A percentile compares a stretch with the other conserved stretches of the same genome.
These are phyloP conservation scores for Oreonectes daqikongensis DNA, from an alignment of 2,797 vertebrate genomes.

Conservation along the genomic window DNA sequence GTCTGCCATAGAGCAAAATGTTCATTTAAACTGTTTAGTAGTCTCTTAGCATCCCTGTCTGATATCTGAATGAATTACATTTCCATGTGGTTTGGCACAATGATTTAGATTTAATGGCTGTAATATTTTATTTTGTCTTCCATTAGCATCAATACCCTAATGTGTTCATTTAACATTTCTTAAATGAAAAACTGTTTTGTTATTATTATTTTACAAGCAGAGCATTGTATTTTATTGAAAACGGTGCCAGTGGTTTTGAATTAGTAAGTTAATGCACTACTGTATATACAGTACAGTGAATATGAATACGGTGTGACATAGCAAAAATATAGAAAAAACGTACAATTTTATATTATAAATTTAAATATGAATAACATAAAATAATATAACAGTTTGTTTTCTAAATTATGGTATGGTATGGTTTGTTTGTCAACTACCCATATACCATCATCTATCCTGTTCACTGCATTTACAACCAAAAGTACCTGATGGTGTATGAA, in stretches of 20 bases:
- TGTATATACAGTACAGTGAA: not conserved
- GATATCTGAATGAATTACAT: not conserved
- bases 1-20: not conserved
- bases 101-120: conserved; percentile 25
- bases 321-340: too few relatives aligned
- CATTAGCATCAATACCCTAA: conserved; percentile 27
- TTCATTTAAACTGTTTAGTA: conserved; percentile 1
- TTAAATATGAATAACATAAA: too few relatives aligned
- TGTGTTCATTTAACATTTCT: conserved; percentile 6
- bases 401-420: too few relatives aligned
- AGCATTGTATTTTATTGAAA: conserved; percentile 19
- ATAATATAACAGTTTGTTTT: too few relatives aligned
- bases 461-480: too few relatives aligned
- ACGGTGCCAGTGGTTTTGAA: conserved; percentile 5
- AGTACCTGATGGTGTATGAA: too few relatives aligned
- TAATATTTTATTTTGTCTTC: conserved; percentile 19
- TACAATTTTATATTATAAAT: too few relatives aligned
- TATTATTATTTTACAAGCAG: conserved; percentile 21
- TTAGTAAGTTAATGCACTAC: not conserved
- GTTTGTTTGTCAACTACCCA: too few relatives aligned
- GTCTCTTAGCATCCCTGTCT: not conserved
- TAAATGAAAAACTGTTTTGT: not conserved
- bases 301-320: too few relatives aligned
- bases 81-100: conserved; percentile 25
- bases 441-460: too few relatives aligned